Evolutionary conservation across 2,113 vertebrate species (phyloP).

Genomic region (Gila orcuttii): DNA sequence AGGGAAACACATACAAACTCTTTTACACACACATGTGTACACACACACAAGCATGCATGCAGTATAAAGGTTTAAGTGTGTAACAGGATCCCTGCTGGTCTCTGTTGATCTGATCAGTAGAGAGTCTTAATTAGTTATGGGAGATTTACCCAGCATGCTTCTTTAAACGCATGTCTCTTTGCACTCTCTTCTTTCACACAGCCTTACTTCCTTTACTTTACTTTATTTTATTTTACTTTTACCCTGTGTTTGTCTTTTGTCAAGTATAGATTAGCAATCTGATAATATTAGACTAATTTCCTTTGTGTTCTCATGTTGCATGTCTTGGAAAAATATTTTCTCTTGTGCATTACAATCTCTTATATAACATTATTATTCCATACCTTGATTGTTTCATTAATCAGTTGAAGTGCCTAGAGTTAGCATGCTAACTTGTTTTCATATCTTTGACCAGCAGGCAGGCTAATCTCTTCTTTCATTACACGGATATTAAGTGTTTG

Average conservation of each 20-base stretch:
- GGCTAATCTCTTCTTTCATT: constrained; percentile 28
- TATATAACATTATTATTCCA: not conserved
- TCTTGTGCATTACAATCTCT: not conserved
- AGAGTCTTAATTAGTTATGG: constrained; percentile 32
- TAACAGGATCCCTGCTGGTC: constrained; percentile 25
- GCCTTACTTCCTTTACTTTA: not conserved
- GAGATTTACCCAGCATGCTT: constrained; percentile 10
- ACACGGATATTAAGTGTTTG: constrained; percentile 17
- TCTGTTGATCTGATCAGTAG: constrained; percentile 13
- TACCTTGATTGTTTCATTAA: not conserved
- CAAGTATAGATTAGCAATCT: not conserved
- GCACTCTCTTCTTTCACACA: not conserved
- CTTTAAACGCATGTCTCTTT: not conserved
- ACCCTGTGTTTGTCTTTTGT: not conserved
- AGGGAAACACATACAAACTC: constrained; percentile 16
- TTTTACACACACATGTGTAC: not conserved
- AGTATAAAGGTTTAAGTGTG: not conserved
- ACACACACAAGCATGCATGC: not conserved
- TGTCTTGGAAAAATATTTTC: not conserved
- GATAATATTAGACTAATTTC: not conserved
- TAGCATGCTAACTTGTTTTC: constrained; percentile 8
- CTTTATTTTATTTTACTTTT: not conserved
- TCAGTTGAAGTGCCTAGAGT: not conserved
- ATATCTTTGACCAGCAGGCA: not conserved
- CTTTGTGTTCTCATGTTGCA: not conserved